These are phyloP conservation scores for Lysiphlebus fabarum DNA, from an alignment of 1,140 invertebrate species.

Conservation along the genomic window DNA sequence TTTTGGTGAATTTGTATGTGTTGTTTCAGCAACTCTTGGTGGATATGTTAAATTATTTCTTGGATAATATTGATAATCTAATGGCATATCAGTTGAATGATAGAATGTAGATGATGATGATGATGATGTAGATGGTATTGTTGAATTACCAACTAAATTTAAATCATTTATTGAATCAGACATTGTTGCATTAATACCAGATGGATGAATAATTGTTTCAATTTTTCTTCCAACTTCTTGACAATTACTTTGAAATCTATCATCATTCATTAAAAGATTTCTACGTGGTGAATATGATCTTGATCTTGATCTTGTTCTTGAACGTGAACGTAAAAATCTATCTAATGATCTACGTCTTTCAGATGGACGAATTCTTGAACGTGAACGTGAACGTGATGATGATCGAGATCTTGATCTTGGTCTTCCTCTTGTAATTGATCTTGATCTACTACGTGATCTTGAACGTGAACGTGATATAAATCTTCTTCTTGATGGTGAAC, in stretches of 20 bases:
- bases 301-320: slow-evolving; percentile 35
- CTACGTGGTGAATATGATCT: slow-evolving; percentile 18
- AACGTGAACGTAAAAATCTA: slow-evolving; percentile 29
- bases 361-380: slow-evolving; percentile 30
- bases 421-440: slow-evolving; percentile 31
- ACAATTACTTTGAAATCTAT: slow-evolving; percentile 24
- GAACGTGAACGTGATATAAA: slow-evolving; percentile 27
- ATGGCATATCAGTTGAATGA: slow-evolving; percentile 33
- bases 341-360: slow-evolving; percentile 29
- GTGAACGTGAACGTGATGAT: slow-evolving; percentile 29
- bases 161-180: background rate
- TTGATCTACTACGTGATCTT: slow-evolving; percentile 30
- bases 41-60: slow-evolving; percentile 52
- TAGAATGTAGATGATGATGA: slow-evolving; percentile 32
- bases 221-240: slow-evolving; percentile 41
- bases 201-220: slow-evolving; percentile 50
- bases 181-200: slow-evolving; percentile 31
- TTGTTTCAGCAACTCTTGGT: slow-evolving; percentile 44
- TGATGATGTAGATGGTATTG: slow-evolving; percentile 19
- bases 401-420: slow-evolving; percentile 34
- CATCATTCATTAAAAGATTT: background rate
- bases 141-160: background rate
- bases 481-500: slow-evolving; percentile 19
- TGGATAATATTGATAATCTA: slow-evolving; percentile 47
- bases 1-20: slow-evolving; percentile 43